Conservation (phyloP, 2,888 invertebrate species). For the Coelopa pilipes region DNA sequence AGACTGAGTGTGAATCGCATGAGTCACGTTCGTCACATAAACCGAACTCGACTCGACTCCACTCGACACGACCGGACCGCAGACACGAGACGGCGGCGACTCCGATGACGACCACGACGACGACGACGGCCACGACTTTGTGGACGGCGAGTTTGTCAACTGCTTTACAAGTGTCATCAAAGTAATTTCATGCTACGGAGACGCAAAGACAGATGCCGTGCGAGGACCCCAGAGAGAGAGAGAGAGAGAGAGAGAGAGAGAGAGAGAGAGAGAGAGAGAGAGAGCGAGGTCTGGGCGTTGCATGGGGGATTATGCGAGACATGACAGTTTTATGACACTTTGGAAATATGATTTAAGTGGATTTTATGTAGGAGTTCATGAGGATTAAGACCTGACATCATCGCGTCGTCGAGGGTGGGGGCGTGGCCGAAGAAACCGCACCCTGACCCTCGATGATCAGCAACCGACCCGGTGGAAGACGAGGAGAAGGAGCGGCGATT, state of each 20-base stretch:
- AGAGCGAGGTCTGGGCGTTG: neutral
- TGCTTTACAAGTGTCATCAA: conserved; percentile 33
- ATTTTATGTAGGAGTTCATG: conserved; percentile 3
- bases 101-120: neutral
- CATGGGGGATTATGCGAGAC: conserved; percentile 26
- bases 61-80: neutral
- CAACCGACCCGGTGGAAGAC: too few relatives aligned
- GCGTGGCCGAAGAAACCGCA: too few relatives aligned
- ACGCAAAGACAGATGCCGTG: neutral
- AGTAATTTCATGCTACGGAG: conserved; percentile 31
- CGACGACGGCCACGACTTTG: neutral
- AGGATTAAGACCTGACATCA: conserved; percentile 6
- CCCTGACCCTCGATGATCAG: too few relatives aligned
- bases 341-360: conserved; percentile 35
- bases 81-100: too few relatives aligned
- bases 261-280: neutral
- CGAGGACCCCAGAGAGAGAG: neutral
- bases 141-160: conserved; percentile 7
- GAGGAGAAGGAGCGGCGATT: too few relatives aligned
- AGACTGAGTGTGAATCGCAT: conserved; percentile 35
- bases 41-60: conserved; percentile 45
- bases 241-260: neutral
- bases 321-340: conserved; percentile 34
- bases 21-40: conserved; percentile 61
- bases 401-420: too few relatives aligned